A percentile compares a stretch with the other conserved stretches of the same genome.
Conservation (phyloP, 2,888 invertebrate species). For the Drosophila gaucha region DNA sequence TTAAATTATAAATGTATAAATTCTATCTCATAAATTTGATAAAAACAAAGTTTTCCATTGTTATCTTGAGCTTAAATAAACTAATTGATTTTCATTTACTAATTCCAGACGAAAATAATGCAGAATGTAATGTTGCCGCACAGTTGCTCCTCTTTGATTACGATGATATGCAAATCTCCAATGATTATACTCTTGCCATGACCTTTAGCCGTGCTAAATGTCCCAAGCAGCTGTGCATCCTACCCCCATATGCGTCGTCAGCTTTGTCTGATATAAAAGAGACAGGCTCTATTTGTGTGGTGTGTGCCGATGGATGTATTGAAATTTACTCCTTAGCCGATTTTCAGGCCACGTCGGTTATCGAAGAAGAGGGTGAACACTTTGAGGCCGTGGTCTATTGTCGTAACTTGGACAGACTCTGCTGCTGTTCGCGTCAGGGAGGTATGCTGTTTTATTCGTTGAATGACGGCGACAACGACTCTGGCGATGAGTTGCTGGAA, state of each 20-base stretch:
- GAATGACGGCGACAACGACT: constrained; percentile 90
- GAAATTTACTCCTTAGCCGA: constrained; percentile 90
- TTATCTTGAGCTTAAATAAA: constrained; percentile 1
- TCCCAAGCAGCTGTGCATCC: constrained; percentile 89
- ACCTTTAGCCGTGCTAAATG: constrained; percentile 88
- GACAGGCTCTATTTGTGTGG: constrained; percentile 89
- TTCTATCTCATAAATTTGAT: too few relatives aligned
- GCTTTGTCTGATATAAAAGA: constrained; percentile 71
- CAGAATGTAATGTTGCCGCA: constrained; percentile 75
- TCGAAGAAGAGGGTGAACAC: constrained; percentile 88
- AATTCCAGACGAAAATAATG: constrained; percentile 57
- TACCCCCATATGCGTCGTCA: constrained; percentile 85
- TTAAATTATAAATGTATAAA: too few relatives aligned
- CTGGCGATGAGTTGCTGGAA: constrained; percentile 88
- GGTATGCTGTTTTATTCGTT: constrained; percentile 93
- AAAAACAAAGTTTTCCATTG: too few relatives aligned
- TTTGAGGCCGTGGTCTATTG: constrained; percentile 94
- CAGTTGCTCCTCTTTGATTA: constrained; percentile 81
- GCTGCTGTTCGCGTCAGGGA: constrained; percentile 92
- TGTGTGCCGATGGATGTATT: constrained; percentile 91
- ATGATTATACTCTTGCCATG: constrained; percentile 82
- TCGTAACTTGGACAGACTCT: constrained; percentile 94
- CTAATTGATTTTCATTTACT: neutral
- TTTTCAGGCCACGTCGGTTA: constrained; percentile 89
- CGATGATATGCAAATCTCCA: constrained; percentile 75